Evolutionary conservation across 2,888 invertebrate genomes (phyloP).

Genomic region (Drosophila anomelani): DNA sequence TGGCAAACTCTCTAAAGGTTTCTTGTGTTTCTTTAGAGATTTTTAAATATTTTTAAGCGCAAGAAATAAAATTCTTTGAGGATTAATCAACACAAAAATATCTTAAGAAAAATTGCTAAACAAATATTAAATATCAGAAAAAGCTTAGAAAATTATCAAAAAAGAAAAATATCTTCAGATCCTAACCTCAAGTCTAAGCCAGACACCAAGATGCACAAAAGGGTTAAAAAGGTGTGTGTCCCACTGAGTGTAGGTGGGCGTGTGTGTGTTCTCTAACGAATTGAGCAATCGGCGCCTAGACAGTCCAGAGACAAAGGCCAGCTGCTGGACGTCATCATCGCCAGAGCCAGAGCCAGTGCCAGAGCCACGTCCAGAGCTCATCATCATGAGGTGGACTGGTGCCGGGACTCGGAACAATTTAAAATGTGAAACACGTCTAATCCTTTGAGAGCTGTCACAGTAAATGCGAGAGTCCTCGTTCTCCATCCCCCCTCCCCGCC

Average conservation of each 20-base stretch:
- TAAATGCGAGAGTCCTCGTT: conserved; percentile 58
- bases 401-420: conserved; percentile 54
- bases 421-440: conserved; percentile 83
- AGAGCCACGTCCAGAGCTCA: conserved; percentile 19
- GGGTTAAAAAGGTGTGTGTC: not conserved
- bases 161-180: no score
- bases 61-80: not conserved
- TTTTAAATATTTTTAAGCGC: not conserved
- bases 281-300: conserved; percentile 54
- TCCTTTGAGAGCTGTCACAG: conserved; percentile 82
- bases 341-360: conserved; percentile 1
- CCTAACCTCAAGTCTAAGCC: not conserved
- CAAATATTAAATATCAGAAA: not conserved
- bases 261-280: conserved; percentile 47
- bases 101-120: not conserved
- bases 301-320: conserved; percentile 46
- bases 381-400: conserved; percentile 10
- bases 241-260: not conserved
- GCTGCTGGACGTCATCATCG: conserved; percentile 30
- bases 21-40: not conserved
- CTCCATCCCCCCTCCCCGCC: not conserved
- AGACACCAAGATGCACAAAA: not conserved
- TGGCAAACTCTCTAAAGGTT: not conserved
- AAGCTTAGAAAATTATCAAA: no score
- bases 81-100: not conserved